phyloP scores from a whole-genome alignment of 1,140 invertebrate genomes.

The Drosophila littoralis region DNA sequence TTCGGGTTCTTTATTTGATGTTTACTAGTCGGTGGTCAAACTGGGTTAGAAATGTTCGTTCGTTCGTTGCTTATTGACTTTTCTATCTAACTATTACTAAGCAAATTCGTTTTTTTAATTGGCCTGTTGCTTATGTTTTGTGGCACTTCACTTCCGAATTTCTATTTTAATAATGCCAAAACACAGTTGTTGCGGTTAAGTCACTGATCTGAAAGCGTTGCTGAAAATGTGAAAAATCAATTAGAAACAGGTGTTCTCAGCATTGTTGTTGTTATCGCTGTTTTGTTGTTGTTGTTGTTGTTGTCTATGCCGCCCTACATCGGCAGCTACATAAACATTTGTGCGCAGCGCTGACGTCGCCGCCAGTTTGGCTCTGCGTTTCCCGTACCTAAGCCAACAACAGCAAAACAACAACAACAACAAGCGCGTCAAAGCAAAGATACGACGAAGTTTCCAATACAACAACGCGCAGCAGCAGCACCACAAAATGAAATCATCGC shows the following conservation, averaged over 20 bases:
- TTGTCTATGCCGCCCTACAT: slow-evolving; percentile 51
- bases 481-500: slow-evolving; percentile 74
- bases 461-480: slow-evolving; percentile 65
- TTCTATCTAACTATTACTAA: slow-evolving; percentile 35
- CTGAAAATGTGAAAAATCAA: slow-evolving; percentile 73
- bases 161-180: slow-evolving; percentile 63
- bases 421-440: slow-evolving; percentile 58
- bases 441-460: slow-evolving; percentile 82
- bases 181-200: slow-evolving; percentile 66
- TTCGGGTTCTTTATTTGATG: slow-evolving; percentile 30
- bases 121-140: slow-evolving; percentile 47
- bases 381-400: slow-evolving; percentile 51
- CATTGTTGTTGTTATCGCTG: slow-evolving; percentile 21
- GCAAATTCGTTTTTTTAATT: slow-evolving; percentile 58
- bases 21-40: slow-evolving; percentile 69
- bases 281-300: slow-evolving; percentile 39
- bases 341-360: slow-evolving; percentile 46
- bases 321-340: slow-evolving; percentile 52
- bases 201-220: slow-evolving; percentile 47
- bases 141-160: slow-evolving; percentile 57
- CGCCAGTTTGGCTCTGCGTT: slow-evolving; percentile 39
- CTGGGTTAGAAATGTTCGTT: slow-evolving; percentile 66
- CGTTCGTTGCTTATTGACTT: slow-evolving; percentile 56
- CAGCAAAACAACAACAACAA: slow-evolving; percentile 35
- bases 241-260: slow-evolving; percentile 74